A percentile compares a stretch with the other conserved stretches of the same genome.
phyloP scores from a whole-genome alignment of 2,113 vertebrate genomes.

The Illadopsis cleaveri region DNA sequence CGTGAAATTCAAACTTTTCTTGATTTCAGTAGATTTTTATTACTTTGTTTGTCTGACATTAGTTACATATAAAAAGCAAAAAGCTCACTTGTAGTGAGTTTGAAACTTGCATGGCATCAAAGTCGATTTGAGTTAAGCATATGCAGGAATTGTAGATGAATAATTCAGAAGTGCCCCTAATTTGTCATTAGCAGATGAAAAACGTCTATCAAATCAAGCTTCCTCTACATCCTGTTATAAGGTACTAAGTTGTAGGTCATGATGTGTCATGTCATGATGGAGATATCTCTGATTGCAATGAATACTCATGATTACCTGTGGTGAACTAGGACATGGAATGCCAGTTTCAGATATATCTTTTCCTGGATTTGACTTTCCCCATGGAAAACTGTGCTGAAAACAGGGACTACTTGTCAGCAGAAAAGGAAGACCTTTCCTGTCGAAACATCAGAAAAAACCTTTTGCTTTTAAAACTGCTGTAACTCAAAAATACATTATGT shows the following conservation, averaged over 20 bases:
- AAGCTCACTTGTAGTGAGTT: background rate
- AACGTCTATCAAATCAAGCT: constrained; percentile 29
- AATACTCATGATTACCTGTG: background rate
- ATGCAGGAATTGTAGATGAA: constrained; percentile 19
- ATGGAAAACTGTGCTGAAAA: background rate
- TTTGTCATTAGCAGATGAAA: constrained; percentile 49
- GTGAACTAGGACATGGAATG: background rate
- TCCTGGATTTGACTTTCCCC: background rate
- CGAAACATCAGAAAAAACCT: background rate
- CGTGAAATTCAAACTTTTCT: background rate
- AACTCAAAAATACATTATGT: background rate
- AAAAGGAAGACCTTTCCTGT: background rate
- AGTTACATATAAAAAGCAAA: constrained; percentile 3
- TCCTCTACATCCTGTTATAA: background rate
- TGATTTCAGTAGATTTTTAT: background rate
- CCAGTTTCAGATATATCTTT: background rate
- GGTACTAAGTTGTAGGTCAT: background rate
- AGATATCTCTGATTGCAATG: background rate
- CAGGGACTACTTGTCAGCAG: background rate
- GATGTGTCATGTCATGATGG: background rate
- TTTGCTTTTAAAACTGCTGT: background rate
- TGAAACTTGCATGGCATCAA: background rate
- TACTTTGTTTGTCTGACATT: background rate
- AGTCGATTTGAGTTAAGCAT: background rate
- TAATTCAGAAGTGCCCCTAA: constrained; percentile 40